Evolutionary conservation across 2,888 invertebrate species (phyloP), one percentile per base, ranked within the genome.

Genomic region (Melipona beecheii): DNA sequence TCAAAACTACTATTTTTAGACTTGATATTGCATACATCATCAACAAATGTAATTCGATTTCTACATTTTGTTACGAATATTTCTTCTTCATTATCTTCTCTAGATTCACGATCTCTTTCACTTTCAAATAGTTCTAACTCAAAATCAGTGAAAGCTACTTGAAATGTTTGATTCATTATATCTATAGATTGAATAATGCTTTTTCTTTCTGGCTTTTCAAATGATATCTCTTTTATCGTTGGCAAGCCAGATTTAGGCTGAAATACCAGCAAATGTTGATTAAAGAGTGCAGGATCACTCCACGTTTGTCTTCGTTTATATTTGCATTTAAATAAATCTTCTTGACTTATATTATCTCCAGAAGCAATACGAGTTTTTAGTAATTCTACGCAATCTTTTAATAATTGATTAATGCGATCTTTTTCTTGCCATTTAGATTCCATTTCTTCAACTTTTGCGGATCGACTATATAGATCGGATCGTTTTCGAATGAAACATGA

Each of bases 41-140:
- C 85, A 1, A 1, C 36, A 68, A 89, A 89, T 19, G 75, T 85
- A 13, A 89, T 87, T 4, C 58, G 83, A 31, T 27, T 27, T 27
- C 27, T 27, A 27, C 76, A 83, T 75, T 75, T 81, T 6, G 84
- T 85, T 9, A 86, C 21, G 43, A 54, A 79, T 0, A 24, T 0
- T 60, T 87, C 89, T 0, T 88, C 86, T 0, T 87, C 87, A 19
- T 82, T 87, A 5, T 85, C 85, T 0, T 81, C 82, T 6, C 62
- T 68, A 3, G 36, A 64, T 21, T 81, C 75, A 9, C 87, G 89
- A 70, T 87, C 88, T 75, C 87, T 90, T 71, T 93, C 93, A 72
- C 87, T 92, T 76, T 93, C 89, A 31, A 94, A 93, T 24, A 95
- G 83, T n/a, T 94, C 93, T n/a, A 93, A 79, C 84, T 95, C 95